Conservation (phyloP, 2,797 vertebrate species). For the Gephyroberyx darwinii region DNA sequence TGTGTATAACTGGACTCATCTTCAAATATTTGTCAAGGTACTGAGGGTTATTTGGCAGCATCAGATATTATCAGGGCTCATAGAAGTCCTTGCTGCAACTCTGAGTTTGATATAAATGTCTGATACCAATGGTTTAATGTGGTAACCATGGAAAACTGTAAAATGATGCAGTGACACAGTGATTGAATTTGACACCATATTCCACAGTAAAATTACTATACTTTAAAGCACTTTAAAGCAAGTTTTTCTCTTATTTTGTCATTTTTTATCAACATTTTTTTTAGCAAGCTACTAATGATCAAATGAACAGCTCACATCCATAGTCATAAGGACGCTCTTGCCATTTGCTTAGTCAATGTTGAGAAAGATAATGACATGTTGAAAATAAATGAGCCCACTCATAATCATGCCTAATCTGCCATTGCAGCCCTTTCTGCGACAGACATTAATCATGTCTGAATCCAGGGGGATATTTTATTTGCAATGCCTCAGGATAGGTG, state of each 20-base stretch:
- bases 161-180: slow-evolving; percentile 3
- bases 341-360: slow-evolving; percentile 75
- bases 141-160: neutral
- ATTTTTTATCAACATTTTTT: slow-evolving; percentile 17
- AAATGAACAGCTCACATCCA: slow-evolving; percentile 41
- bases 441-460: slow-evolving; percentile 81
- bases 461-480: slow-evolving; percentile 72
- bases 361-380: slow-evolving; percentile 82
- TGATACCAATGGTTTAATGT: neutral
- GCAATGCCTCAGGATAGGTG: slow-evolving; percentile 66
- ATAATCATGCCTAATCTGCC: slow-evolving; percentile 82
- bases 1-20: neutral
- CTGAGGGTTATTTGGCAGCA: neutral
- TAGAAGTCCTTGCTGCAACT: neutral
- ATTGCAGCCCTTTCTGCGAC: slow-evolving; percentile 76
- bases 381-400: slow-evolving; percentile 81
- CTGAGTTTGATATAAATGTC: neutral
- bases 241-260: neutral
- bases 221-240: slow-evolving; percentile 16
- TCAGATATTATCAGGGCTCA: neutral
- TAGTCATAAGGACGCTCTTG: slow-evolving; percentile 62
- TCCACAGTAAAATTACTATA: slow-evolving; percentile 4
- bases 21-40: neutral
- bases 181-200: neutral
- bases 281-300: slow-evolving; percentile 54